Evolutionary conservation across 1,140 invertebrate species (phyloP).

Genomic region (Hydropsyche tenuis): DNA sequence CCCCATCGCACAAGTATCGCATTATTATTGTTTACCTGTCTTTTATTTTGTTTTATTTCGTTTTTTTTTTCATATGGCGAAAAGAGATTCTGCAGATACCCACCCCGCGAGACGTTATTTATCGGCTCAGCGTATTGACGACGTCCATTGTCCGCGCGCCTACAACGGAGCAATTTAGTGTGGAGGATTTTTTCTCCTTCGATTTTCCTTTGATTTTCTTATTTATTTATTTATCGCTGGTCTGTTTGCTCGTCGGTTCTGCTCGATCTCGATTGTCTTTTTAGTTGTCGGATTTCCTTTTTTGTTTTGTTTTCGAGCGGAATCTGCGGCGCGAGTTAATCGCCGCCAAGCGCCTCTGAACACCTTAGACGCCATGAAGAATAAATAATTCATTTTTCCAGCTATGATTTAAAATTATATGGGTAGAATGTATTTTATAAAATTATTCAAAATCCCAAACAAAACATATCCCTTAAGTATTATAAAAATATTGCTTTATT

Average conservation of each 20-base stretch:
- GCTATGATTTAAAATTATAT: no score
- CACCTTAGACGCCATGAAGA: no score
- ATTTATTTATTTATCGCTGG: background rate
- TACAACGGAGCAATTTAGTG: constrained; percentile 32
- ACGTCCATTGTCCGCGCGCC: constrained; percentile 34
- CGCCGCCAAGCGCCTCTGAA: background rate
- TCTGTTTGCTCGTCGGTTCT: no score
- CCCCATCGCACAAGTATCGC: constrained; percentile 40
- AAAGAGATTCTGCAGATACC: no score
- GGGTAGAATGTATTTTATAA: no score
- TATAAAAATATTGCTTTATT: no score
- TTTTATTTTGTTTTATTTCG: background rate
- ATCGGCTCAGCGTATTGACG: constrained; percentile 37
- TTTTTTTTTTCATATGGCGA: no score
- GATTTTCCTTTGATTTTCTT: background rate
- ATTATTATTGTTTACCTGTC: constrained; percentile 42
- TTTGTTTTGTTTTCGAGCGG: background rate
- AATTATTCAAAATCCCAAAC: no score
- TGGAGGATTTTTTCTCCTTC: constrained; percentile 4
- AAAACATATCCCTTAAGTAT: no score
- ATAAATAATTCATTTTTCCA: no score
- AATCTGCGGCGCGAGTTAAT: background rate
- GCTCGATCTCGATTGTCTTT: no score
- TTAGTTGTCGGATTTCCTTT: background rate
- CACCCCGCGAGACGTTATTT: constrained; percentile 1